Base-by-base conservation (phyloP, 2,888 invertebrate species). In the Marasmarcha lunaedactyla region DNA sequence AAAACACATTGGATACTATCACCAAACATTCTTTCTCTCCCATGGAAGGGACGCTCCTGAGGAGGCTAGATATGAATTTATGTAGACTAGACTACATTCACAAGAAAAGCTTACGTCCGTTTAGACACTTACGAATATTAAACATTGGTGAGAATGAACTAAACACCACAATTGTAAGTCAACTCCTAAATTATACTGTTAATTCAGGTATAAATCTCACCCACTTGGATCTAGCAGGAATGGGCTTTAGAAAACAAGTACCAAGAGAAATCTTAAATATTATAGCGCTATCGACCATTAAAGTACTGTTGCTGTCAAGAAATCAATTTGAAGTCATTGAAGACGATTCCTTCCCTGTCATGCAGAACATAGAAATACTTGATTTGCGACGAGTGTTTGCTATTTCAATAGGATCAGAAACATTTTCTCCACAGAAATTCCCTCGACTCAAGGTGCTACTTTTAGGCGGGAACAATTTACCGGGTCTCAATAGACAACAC, bases 321-420 rank as follows among this genome's bases (percentile, higher is more conserved):
- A 88, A 88, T 52, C 86, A 86, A 48, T 87, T 88, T 50, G 86
- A 87, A 63, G 56, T 73, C 1, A 71, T 88, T 5, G 52, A 55
- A 9, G 68, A 78, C 7, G 64, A 78, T n/a, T 59, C 67, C 2
- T 88, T 88, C 54, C 87, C 87, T 1, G 41, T 39, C 33, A 88
- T 88, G 87, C 61, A 70, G 0, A 83, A 85, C 43, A 62, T 89
- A 39, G 70, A 83, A 51, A 48, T 78, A 1, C 51, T 90, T 33
- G 87, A 89, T 57, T 63, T 90, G 34, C 71, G 84, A 39, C 79
- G 79, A 52, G 84, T 86, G 1, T 63, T 77, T 1, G 72, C 83
- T 10, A 69, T 84, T 27, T 62, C 60, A 12, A 70, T 89, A 30
- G 74, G 73, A 0, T 51, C 71, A 1, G 63, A 81, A 35, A 74